Evolutionary conservation across 2,113 vertebrate genomes (phyloP), one percentile per base, ranked within the genome.

Genomic region (Cephalopterus ornatus): DNA sequence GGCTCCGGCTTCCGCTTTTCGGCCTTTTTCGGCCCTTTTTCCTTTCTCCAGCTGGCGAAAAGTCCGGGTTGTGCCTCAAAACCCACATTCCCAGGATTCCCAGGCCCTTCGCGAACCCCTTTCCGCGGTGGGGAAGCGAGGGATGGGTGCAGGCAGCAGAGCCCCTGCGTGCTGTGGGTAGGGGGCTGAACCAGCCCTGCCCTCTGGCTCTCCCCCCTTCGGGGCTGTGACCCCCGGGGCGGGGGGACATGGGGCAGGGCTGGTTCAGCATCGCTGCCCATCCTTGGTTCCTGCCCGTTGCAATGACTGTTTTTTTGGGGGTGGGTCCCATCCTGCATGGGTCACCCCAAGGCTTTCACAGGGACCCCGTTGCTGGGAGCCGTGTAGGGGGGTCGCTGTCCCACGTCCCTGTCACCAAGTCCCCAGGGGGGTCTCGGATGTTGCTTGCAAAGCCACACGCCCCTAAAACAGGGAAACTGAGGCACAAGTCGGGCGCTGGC

Each of bases 1-100:
- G 37, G 44, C 85, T 82, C 71, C 3, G 17, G 47, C 88, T 97
- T 97, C 96, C 85, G 79, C 68, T 72, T 89, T 42, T 80, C 14
- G 14, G 30, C 16, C 30, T 58, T 77, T 47, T 80, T 63, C 33
- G 21, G 42, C 83, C 49, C 22, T 50, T 41, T 23, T 32, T 9
- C 23, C 17, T 53, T 18, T 19, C 41, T 42, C 47, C 10, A 1
- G 42, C 26, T 52, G 53, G 32, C 75, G 42, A 17, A 50, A 46
- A 46, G 13, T 33, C 27, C 2, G 14, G n/a, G 55, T 12, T 6
- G 8, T 23, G 22, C 46, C 47, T 42, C 76, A 5, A 11, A n/a
- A 26, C 18, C 35, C 33, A 4, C 14, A n/a, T n/a, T n/a, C n/a
- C 61, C 8, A 27, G 6, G 33, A n/a, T 6, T 10, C 32, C 4